Evolutionary conservation across 2,113 vertebrate genomes (phyloP), one percentile per base, ranked within the genome.

Genomic region (Papio anubis): DNA sequence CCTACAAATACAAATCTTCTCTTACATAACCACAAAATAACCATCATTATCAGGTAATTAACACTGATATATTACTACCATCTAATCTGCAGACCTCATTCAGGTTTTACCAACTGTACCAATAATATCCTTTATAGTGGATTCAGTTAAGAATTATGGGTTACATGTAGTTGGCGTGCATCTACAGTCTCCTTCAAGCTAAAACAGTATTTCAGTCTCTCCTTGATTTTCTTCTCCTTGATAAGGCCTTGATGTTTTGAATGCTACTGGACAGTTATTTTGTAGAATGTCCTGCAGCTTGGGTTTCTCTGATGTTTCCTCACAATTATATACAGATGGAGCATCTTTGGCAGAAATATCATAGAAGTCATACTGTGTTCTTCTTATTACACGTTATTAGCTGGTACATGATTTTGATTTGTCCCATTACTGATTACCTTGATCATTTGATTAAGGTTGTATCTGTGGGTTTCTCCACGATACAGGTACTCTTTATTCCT

Each of bases 1-100:
- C 68, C 18, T 76, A 95, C 40, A 94, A 88, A 93, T 3, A 85
- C 82, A 12, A 94, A 73, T 55, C 48, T 88, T 55, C 18, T 92
- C 17, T 6, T 79, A 68, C 11, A 76, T 57, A 89, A 80, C 59
- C 48, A 68, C 1, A 88, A 76, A 50, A 72, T 13, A 83, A 59
- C 35, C 32, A 92, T 68, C 21, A 90, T 57, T 75, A 75, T 35
- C 32, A 87, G 40, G n/a, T 73, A 43, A 76, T 76, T 91, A 93
- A 48, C 43, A 75, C 5, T 87, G n/a, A 85, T 21, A 25, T 38
- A 61, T 25, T 55, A 89, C 12, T 40, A 55, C 45, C 72, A 70
- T 32, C 35, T 94, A 88, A 95, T 48, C 40, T 45, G 20, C 76
- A 95, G 66, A 85, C 25, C 38, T 83, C n/a, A 90, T 87, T 79